phyloP scores from a whole-genome alignment of 2,888 invertebrate genomes.

The Drosophila acutilabella region DNA sequence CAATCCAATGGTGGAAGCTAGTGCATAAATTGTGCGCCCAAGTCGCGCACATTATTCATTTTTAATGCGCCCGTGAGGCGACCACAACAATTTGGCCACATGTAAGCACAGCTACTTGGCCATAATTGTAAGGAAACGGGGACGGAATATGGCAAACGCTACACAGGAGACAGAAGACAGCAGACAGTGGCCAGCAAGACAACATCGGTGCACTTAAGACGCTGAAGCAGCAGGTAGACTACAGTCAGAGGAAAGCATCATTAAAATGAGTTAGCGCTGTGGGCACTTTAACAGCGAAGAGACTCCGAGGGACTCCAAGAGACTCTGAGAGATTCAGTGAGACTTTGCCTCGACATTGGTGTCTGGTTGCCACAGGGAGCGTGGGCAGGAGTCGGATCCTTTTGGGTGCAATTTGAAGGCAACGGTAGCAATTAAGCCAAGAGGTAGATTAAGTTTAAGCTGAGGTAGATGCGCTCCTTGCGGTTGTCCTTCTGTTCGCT shows the following conservation, averaged over 20 bases:
- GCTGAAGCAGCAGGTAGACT: slow-evolving; percentile 32
- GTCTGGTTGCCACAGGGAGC: slow-evolving; percentile 34
- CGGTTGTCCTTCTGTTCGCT: slow-evolving; percentile 12
- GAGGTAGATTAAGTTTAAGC: slow-evolving; percentile 78
- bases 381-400: slow-evolving; percentile 43
- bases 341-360: slow-evolving; percentile 44
- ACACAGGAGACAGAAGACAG: slow-evolving; percentile 17
- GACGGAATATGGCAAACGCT: slow-evolving; percentile 22
- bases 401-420: slow-evolving; percentile 82
- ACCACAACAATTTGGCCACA: slow-evolving; percentile 80
- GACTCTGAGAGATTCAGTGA: slow-evolving; percentile 3
- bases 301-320: slow-evolving; percentile 10
- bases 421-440: slow-evolving; percentile 82
- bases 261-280: slow-evolving; percentile 79
- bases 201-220: slow-evolving; percentile 71
- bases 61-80: slow-evolving; percentile 77
- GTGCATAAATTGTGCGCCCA: slow-evolving; percentile 76
- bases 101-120: slow-evolving; percentile 77
- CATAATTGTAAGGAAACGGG: slow-evolving; percentile 73
- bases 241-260: slow-evolving; percentile 56
- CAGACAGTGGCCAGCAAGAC: slow-evolving; percentile 54
- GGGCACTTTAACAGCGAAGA: slow-evolving; percentile 46
- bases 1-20: slow-evolving; percentile 40
- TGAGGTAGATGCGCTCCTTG: slow-evolving; percentile 45
- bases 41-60: slow-evolving; percentile 80